Evolutionary conservation across 2,113 vertebrate genomes (phyloP), one percentile per base, ranked within the genome.

Genomic region (Scopus umbretta): DNA sequence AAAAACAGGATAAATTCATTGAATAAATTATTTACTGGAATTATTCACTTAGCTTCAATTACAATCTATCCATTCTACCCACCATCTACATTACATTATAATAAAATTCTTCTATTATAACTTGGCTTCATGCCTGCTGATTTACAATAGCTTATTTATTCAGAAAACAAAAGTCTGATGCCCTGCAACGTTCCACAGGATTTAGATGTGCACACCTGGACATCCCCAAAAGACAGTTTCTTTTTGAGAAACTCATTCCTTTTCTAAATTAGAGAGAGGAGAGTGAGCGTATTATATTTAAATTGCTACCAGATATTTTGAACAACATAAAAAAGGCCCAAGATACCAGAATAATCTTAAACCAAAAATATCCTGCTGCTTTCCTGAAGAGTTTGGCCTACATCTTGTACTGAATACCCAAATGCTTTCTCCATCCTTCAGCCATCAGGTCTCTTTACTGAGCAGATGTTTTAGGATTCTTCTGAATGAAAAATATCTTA

Each of bases 21-120:
- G 89, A 95, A 92, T 92, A 95, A 95, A 96, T 97, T 96, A 96
- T 95, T 97, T 96, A 97, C 95, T 96, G 89, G 91, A 92, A 95
- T 97, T 96, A 95, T 92, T 97, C 91, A 95, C 89, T 97, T 97
- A 95, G 80, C 66, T 92, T 96, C 94, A 92, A 95, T 96, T 97
- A 97, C 91, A 96, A 50, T 82, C 91, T 92, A 85, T 81, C 94
- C 91, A 85, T 96, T 96, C 96, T 96, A 95, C 80, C 92, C 84
- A 94, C 86, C 81, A 80, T 90, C 86, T 91, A 94, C 80, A 92
- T 91, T 88, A 95, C 92, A 91, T 95, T 94, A 94, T 90, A 95
- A 95, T 92, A 95, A 92, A 92, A 96, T 92, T 91, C 86, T 89
- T 92, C 94, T 95, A 92, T 95, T 96, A 95, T 91, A 95, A 94